Evolutionary conservation across 2,797 vertebrate species (phyloP).

Genomic region (Rhynchonycteris naso): DNA sequence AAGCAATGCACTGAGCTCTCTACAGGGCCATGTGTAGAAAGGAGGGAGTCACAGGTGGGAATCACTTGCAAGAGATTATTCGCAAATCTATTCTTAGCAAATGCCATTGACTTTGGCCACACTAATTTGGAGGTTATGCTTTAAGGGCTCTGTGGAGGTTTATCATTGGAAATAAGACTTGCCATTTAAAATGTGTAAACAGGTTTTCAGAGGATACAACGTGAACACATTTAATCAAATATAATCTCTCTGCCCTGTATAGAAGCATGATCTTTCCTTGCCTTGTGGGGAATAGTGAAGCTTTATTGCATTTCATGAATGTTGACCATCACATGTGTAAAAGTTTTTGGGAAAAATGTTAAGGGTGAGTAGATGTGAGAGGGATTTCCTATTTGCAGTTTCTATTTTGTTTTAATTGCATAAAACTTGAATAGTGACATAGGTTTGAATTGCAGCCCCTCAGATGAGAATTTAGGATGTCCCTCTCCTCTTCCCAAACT

Average conservation of each 20-base stretch:
- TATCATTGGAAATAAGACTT: background rate
- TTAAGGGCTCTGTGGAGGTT: background rate
- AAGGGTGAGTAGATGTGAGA: background rate
- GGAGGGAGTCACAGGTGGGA: background rate
- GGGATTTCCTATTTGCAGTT: background rate
- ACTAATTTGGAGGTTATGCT: background rate
- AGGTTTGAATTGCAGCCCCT: background rate
- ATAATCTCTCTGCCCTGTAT: background rate
- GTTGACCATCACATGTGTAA: background rate
- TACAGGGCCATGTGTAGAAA: background rate
- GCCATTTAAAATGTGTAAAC: background rate
- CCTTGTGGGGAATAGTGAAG: background rate
- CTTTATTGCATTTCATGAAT: background rate
- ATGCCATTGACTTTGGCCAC: background rate
- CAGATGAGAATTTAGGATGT: background rate
- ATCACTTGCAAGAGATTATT: conserved; percentile 5
- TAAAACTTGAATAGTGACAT: background rate
- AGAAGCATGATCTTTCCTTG: background rate
- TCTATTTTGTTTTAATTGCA: background rate
- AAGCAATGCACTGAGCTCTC: background rate
- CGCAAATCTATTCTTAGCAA: background rate
- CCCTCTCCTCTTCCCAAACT: background rate
- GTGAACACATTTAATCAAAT: background rate
- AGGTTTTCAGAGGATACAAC: background rate
- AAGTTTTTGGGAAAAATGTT: background rate